Evolutionary conservation across 2,797 vertebrate genomes (phyloP).

Genomic region (Phoeniculus purpureus): DNA sequence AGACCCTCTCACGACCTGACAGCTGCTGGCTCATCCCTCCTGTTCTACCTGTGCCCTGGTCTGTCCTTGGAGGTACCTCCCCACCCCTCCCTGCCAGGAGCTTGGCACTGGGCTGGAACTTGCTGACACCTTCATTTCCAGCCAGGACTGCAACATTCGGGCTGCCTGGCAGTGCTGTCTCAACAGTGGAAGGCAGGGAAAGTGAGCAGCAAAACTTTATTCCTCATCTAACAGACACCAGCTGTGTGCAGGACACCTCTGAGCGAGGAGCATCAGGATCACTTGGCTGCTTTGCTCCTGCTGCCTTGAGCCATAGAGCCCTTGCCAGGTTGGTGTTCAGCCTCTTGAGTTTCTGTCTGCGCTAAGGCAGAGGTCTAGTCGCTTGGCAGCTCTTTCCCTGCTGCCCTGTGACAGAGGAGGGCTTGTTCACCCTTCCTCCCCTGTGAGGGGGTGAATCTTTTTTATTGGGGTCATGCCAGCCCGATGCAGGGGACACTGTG

Average conservation of each 20-base stretch:
- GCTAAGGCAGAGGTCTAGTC: not conserved
- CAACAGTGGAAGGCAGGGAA: not conserved
- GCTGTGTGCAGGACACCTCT: not conserved
- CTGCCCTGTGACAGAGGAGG: not conserved
- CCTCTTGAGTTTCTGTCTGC: not conserved
- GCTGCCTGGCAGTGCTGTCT: not conserved
- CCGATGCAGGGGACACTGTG: not conserved
- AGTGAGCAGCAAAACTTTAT: conserved; percentile 10
- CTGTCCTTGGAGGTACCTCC: conserved; percentile 4
- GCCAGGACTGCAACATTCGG: not conserved
- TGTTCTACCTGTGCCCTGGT: not conserved
- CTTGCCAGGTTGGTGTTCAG: not conserved
- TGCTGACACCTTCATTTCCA: conserved; percentile 3
- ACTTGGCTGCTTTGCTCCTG: not conserved
- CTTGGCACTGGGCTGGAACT: not conserved
- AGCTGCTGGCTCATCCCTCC: not conserved
- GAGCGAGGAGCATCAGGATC: not conserved
- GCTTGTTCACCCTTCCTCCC: not conserved
- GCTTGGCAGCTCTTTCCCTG: not conserved
- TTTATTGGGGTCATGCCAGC: not conserved
- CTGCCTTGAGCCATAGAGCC: not conserved
- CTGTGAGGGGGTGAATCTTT: not conserved
- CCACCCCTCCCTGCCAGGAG: not conserved
- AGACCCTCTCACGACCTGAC: not conserved
- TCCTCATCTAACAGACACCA: not conserved